Conservation (phyloP, 2,888 invertebrate genomes). For the Trichogramma evanescens region DNA sequence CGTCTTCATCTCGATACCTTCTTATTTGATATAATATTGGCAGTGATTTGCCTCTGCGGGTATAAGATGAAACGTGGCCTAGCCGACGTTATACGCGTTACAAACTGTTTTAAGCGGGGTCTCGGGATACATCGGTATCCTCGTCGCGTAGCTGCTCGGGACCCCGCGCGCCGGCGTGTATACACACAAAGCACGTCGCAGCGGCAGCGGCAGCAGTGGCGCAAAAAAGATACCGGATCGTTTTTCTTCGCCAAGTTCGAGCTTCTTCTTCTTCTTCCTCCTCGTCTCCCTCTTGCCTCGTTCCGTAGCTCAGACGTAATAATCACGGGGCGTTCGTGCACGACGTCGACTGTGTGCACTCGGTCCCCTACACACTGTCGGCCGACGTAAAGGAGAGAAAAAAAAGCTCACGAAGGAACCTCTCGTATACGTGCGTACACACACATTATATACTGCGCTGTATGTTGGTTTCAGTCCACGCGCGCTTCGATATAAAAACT, state of each 20-base stretch:
- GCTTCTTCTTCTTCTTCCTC: too few relatives aligned
- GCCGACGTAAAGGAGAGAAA: too few relatives aligned
- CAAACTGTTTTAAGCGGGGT: slow-evolving; percentile 16
- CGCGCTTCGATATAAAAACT: too few relatives aligned
- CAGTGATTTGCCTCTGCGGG: slow-evolving; percentile 11
- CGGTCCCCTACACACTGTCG: too few relatives aligned
- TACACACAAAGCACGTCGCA: slow-evolving; percentile 16
- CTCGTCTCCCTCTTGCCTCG: too few relatives aligned
- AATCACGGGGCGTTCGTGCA: too few relatives aligned
- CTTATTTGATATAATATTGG: neutral
- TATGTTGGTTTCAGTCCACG: too few relatives aligned
- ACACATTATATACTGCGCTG: too few relatives aligned
- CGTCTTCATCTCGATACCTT: neutral
- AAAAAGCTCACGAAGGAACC: too few relatives aligned
- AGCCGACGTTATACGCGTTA: slow-evolving; percentile 15
- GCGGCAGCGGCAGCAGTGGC: neutral
- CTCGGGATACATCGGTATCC: neutral
- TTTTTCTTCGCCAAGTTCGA: slow-evolving; percentile 4
- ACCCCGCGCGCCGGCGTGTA: neutral
- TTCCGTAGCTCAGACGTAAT: too few relatives aligned
- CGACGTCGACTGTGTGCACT: too few relatives aligned
- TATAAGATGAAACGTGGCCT: slow-evolving; percentile 6
- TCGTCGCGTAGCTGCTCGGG: neutral
- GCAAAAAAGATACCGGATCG: slow-evolving; percentile 14
- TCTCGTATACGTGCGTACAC: too few relatives aligned